Conservation (phyloP, 2,888 invertebrate genomes). For the Drosophila dives region DNA sequence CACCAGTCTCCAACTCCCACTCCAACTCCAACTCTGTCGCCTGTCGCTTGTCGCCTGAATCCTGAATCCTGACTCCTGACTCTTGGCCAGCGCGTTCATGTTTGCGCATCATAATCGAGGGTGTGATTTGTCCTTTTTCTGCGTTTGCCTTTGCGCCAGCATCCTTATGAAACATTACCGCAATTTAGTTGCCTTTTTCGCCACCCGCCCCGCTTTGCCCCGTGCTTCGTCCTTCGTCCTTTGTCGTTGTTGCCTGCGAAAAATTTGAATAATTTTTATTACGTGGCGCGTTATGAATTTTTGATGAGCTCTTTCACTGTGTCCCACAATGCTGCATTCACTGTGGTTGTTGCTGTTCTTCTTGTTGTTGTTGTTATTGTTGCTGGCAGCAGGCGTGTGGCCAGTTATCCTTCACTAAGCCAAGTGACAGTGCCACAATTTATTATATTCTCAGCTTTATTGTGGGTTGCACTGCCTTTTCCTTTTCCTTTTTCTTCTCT, state of each 20-base stretch:
- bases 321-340: conserved; percentile 37
- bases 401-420: conserved; percentile 82
- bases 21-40: conserved; percentile 2
- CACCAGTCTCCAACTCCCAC: conserved; percentile 57
- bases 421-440: conserved; percentile 82
- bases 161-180: conserved; percentile 78
- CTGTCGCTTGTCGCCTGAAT: conserved; percentile 24
- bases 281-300: conserved; percentile 82
- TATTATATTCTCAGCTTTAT: conserved; percentile 79
- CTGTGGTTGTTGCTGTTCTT: conserved; percentile 37
- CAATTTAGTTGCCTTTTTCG: conserved; percentile 68
- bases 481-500: conserved; percentile 24
- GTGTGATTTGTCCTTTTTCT: conserved; percentile 82
- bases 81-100: conserved; percentile 36
- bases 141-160: conserved; percentile 53
- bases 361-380: conserved; percentile 33
- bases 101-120: conserved; percentile 75
- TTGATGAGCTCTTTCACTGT: conserved; percentile 72
- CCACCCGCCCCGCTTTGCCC: conserved; percentile 28
- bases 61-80: conserved; percentile 23
- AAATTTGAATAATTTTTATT: conserved; percentile 84
- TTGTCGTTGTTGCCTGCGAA: conserved; percentile 58
- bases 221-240: conserved; percentile 7
- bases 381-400: conserved; percentile 65
- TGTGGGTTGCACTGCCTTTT: conserved; percentile 55